Base-by-base conservation (phyloP, 2,113 vertebrate species). In the Uria lomvia region DNA sequence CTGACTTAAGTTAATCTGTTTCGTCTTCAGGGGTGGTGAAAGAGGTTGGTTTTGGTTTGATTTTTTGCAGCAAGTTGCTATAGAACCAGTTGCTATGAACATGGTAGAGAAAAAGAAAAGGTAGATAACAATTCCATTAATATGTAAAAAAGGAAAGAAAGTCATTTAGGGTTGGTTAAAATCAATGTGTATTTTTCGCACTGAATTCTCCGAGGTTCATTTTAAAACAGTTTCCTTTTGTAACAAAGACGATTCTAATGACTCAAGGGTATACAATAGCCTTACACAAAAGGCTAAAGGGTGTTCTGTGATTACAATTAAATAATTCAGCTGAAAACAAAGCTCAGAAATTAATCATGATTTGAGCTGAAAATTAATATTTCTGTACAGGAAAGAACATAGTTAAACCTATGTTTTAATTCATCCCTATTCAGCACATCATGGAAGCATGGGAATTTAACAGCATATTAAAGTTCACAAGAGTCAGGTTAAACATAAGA, bases 281-380 rank as follows among this genome's bases (percentile, higher is more conserved):
- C 42, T 12, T 89, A 72, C 43, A 92, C 68, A 81, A 95, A 96
- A 96, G 72, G 73, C 32, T 95, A 71, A 95, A 94, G 62, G 74
- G 63, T 65, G 50, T 92, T 66, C 67, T 95, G 73, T 73, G 71
- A 94, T 81, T 89, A 55, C 84, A 95, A 65, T 92, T 82, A 96
- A 96, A 90, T 74, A 84, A 70, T 94, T 93, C 71, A 95, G 34
- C 52, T 92, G 62, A 96, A 74, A 92, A 66, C 6, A 79, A 55
- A 77, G 77, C 45, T 74, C 81, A 95, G 53, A 86, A 94, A 88
- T 80, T 88, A 90, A 75, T 70, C 74, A 65, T 53, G 92, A 66
- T 27, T 8, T 91, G 74, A 96, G 66, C 74, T 86, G 71, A 96
- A 97, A 97, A 94, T 34, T 84, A 95, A 79, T 95, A 70, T 27